Evolutionary conservation across 1,140 invertebrate genomes (phyloP).

Genomic region (Asobara japonica): DNA sequence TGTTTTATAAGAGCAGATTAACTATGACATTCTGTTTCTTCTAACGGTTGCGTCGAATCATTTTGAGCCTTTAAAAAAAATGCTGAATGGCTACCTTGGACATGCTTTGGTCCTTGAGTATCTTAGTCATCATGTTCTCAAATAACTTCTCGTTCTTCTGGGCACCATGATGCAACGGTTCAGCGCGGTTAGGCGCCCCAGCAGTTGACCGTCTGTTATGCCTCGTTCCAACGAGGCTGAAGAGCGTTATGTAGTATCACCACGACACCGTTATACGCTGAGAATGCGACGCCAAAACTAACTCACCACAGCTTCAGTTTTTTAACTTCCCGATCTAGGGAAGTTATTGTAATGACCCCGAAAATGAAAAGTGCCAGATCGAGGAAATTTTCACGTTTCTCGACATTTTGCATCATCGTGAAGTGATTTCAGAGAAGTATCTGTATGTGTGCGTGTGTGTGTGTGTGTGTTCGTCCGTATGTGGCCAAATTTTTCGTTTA

Average conservation of each 20-base stretch:
- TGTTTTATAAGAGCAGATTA: too few species aligned
- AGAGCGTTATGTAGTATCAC: not conserved
- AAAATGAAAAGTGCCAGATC: too few species aligned
- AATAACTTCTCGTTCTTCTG: not conserved
- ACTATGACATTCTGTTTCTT: not conserved
- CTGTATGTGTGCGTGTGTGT: too few species aligned
- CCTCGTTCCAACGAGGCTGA: constrained; percentile 19
- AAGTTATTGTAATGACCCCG: too few species aligned
- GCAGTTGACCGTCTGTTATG: not conserved
- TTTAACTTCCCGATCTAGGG: too few species aligned
- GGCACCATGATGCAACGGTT: not conserved
- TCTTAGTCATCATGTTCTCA: not conserved
- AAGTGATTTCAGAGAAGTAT: too few species aligned
- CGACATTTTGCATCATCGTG: too few species aligned
- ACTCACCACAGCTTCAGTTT: not conserved
- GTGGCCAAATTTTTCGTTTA: too few species aligned
- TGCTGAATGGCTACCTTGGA: not conserved
- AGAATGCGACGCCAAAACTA: not conserved
- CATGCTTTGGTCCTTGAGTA: not conserved
- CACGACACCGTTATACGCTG: constrained; percentile 30
- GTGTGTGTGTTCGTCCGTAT: too few species aligned
- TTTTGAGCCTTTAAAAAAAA: not conserved
- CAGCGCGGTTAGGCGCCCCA: not conserved
- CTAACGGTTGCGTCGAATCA: not conserved
- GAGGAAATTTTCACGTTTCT: too few species aligned